Base-by-base conservation (phyloP, 2,888 invertebrate genomes). In the Marronus borbonicus region DNA sequence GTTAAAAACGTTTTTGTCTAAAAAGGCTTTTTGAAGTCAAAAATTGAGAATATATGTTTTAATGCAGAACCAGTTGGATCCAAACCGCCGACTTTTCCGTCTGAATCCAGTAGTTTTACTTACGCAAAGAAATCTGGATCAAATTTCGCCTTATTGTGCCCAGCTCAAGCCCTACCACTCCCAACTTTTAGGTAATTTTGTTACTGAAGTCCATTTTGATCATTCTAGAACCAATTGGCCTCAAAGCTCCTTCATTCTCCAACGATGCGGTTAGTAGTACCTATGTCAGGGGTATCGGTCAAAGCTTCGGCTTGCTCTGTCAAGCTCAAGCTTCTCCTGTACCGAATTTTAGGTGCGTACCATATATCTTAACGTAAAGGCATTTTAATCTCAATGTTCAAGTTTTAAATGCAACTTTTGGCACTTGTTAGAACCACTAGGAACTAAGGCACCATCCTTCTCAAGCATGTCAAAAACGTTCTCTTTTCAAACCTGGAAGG, bases 91-190 rank as follows among this genome's bases (percentile, higher is more conserved):
- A 90, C 85, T 7, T 88, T 88, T 80, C 83, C 86, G 0, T 86
- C 89, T 1, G 88, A 86, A 86, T 90, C 84, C 84, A 91, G 87
- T 88, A 90, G 85, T 84, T 90, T 86, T 85, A 77, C 93, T 87
- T 93, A 93, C 87, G 92, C 92, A 86, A 91, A 93, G 87, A 90
- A 89, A 85, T 90, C 89, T 80, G 91, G 90, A 82, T 91, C 91
- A 85, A 91, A 92, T 85, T 91, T 95, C 86, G 93, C 93, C 70
- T 88, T 94, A 83, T 90, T 94, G 86, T 95, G 94, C 88, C 94
- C 93, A 87, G 94, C 94, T 82, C 95, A 95, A 91, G 95, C 93
- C 84, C 94, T 92, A 88, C 95, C 95, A 31, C 84, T 85, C 76
- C 88, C 87, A n/a, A 81, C 81, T 80, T 84, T 84, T 81, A 84